Base-by-base conservation (phyloP, 1,140 invertebrate genomes). In the Drosophila nebulosa region DNA sequence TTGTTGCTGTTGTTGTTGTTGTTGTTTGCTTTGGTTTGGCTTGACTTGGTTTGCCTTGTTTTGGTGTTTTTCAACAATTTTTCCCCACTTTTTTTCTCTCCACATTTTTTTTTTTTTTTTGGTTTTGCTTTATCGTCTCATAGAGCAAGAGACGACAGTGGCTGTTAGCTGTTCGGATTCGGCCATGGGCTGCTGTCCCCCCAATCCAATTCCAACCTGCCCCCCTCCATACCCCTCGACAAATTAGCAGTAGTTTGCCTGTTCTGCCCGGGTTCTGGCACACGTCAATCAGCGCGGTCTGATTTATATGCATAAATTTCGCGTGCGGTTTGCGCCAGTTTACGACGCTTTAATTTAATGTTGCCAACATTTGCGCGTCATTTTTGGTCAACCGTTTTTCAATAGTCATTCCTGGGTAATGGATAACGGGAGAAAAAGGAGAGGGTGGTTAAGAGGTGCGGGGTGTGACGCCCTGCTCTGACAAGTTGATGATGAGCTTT, bases 261-360 rank as follows among this genome's bases (percentile, higher is more conserved):
- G 65, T 46, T 32, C 30, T 10, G 55, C 35, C 42, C 42, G 66
- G 65, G 42, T 53, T 56, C 64, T 61, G 72, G 71, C 76, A 65
- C 79, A 84, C 67, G 79, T 79, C 79, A 83, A 79, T 84, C 79
- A 79, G 56, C 61, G 67, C 51, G 61, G 22, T 22, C 79, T 73
- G 80, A 84, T 85, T 84, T 84, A 85, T 84, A 84, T 84, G 80
- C 79, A 84, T 85, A 84, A 64, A 84, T 84, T 84, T 79, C 77
- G 79, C 79, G 79, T 84, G 79, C 81, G 79, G 71, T 63, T 84
- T 74, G 67, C 50, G 64, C 63, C 67, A 68, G 51, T 84, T 84
- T 84, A 71, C 72, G 80, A 65, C 51, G 79, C 79, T 84, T 84
- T 84, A 84, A 79, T 84, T 84, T 85, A 84, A 84, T 84, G 79